phyloP scores from a whole-genome alignment of 2,888 invertebrate genomes.

The Eupsilia transversa region DNA sequence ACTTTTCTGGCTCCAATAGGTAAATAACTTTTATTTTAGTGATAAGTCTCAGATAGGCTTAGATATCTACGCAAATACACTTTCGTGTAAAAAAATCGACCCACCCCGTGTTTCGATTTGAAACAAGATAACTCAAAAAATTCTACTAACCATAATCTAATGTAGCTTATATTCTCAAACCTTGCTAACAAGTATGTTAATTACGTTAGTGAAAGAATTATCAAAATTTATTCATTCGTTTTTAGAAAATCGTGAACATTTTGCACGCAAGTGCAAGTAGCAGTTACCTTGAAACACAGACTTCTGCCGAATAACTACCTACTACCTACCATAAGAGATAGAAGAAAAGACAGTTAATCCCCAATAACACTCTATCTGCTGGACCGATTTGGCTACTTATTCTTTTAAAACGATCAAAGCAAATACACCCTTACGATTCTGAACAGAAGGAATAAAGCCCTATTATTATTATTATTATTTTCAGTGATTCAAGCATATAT shows the following conservation, averaged over 20 bases:
- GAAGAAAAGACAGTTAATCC: not conserved
- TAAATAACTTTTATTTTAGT: constrained; percentile 14
- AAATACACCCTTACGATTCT: not conserved
- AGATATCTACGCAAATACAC: not conserved
- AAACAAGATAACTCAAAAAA: not conserved
- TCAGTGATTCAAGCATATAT: constrained; percentile 61
- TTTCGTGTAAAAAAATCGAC: no score
- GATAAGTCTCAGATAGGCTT: not conserved
- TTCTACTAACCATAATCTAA: not conserved
- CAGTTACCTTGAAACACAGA: not conserved
- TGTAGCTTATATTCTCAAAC: not conserved
- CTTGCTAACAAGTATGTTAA: no score
- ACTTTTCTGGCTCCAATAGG: constrained; percentile 8
- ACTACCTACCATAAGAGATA: not conserved
- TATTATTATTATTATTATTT: constrained; percentile 24
- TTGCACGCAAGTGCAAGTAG: not conserved
- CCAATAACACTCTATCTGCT: no score
- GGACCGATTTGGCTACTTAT: no score
- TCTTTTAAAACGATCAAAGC: not conserved
- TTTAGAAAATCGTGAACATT: no score
- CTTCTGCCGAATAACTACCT: not conserved
- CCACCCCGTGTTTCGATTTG: not conserved
- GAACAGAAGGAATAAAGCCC: not conserved
- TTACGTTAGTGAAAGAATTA: not conserved
- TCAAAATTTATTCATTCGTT: not conserved